A percentile compares a stretch with the other conserved stretches of the same genome.
Conservation (phyloP, 35 echinoderm and acorn worm species). For the Lytechinus variegatus region DNA sequence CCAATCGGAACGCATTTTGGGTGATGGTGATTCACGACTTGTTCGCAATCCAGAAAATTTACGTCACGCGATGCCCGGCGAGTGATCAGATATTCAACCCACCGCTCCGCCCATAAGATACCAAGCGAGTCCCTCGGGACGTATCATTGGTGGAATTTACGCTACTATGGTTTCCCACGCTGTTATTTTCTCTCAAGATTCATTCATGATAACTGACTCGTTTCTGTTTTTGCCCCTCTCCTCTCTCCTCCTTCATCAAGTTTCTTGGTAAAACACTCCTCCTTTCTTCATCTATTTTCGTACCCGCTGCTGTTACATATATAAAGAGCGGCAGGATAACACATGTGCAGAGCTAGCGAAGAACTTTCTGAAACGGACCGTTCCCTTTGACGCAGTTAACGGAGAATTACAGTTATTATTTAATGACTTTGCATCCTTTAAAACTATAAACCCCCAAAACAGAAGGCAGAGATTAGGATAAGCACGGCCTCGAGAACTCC, state of each 20-base stretch:
- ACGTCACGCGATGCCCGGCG: background rate
- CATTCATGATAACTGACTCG: background rate
- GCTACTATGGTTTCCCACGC: background rate
- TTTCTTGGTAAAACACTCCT: background rate
- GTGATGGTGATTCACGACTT: background rate
- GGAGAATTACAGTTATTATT: background rate
- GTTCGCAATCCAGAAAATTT: background rate
- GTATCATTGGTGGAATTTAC: slow-evolving; percentile 10
- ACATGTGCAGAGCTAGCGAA: background rate
- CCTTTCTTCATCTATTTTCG: background rate
- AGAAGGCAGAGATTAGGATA: background rate
- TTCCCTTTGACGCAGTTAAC: background rate
- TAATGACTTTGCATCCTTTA: background rate
- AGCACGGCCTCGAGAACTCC: background rate
- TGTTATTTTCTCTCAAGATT: background rate
- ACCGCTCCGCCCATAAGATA: background rate
- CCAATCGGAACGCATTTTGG: background rate
- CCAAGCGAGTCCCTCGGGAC: background rate
- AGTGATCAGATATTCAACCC: background rate
- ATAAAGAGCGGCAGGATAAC: background rate
- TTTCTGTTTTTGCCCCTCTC: background rate
- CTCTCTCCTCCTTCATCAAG: background rate
- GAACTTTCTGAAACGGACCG: background rate
- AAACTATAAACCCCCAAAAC: background rate
- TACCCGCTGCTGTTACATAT: background rate